phyloP scores from a whole-genome alignment of 2,113 vertebrate genomes.

The Sturnira hondurensis region DNA sequence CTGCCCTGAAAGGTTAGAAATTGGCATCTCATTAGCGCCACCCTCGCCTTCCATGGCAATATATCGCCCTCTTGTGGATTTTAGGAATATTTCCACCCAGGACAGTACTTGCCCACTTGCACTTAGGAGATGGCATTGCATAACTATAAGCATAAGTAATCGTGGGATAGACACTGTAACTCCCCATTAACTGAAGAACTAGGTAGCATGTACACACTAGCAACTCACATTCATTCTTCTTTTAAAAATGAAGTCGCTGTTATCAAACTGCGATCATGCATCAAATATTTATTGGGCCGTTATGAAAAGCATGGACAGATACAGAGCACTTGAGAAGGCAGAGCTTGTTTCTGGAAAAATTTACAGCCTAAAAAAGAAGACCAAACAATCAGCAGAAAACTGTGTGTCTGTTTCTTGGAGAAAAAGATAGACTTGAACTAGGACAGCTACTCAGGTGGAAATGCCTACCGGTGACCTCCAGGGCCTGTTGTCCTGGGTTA shows the following conservation, averaged over 20 bases:
- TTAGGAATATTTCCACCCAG: constrained; percentile 24
- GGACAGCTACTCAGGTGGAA: background rate
- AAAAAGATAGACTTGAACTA: background rate
- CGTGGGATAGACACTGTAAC: background rate
- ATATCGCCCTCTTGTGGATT: constrained; percentile 65
- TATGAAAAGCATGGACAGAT: background rate
- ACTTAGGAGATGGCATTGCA: background rate
- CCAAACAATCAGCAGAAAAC: background rate
- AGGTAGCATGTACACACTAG: background rate
- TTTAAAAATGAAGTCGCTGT: constrained; percentile 6
- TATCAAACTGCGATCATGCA: constrained; percentile 7
- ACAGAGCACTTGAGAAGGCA: constrained; percentile 22
- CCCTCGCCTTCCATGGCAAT: background rate
- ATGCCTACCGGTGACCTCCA: background rate
- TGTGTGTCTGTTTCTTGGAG: background rate
- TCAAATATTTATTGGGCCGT: constrained; percentile 35
- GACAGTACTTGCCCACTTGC: background rate
- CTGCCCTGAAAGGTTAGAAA: background rate
- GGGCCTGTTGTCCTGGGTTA: background rate
- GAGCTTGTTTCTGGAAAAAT: constrained; percentile 6
- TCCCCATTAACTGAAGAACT: background rate
- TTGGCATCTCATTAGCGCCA: background rate
- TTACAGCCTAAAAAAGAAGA: background rate
- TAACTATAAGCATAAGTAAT: background rate
- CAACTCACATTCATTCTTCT: background rate